Evolutionary conservation across 2,888 invertebrate species (phyloP), one percentile per base, ranked within the genome.

Genomic region (Acutogordius australiensis): DNA sequence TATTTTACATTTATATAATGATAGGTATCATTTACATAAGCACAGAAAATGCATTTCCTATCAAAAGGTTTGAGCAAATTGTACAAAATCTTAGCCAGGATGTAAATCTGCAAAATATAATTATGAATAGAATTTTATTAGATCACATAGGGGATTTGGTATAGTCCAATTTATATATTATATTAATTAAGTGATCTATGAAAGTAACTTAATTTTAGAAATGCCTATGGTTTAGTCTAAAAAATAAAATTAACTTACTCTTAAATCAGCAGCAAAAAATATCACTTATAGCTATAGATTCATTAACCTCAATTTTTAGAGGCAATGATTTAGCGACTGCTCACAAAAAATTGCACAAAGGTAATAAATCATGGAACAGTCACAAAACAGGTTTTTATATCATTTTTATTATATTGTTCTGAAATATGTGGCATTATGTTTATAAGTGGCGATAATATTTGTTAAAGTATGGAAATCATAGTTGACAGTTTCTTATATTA

Each of bases 141-240:
- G 51, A 51, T 51, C 51, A 51, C 23, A 51, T 51, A n/a, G 51
- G 51, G 23, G 51, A 51, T 51, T 21, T 51, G 23, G 51, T 51
- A 51, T n/a, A 4, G 4, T 51, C 4, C 8, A 21, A 4, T 51
- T 51, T 51, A 21, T 51, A 51, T n/a, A 51, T n/a, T 51, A 51
- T 4, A 51, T 51, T 4, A 4, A n/a, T 51, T 8, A 8, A 37
- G 8, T 37, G 8, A 37, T 13, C 8, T 37, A 37, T 37, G n/a
- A 37, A 37, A 37, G n/a, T 37, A 37, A 37, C n/a, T 8, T 37
- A 18, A 13, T 37, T 13, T 18, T 13, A 37, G 37, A 37, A 51
- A 51, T n/a, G 51, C 23, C 23, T 51, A 51, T 21, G 26, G 51
- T 26, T n/a, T 51, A n/a, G 51, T 51, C 23, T 51, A 23, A 51